Evolutionary conservation across 2,797 vertebrate species (phyloP).

Genomic region (Gambusia yucatana): DNA sequence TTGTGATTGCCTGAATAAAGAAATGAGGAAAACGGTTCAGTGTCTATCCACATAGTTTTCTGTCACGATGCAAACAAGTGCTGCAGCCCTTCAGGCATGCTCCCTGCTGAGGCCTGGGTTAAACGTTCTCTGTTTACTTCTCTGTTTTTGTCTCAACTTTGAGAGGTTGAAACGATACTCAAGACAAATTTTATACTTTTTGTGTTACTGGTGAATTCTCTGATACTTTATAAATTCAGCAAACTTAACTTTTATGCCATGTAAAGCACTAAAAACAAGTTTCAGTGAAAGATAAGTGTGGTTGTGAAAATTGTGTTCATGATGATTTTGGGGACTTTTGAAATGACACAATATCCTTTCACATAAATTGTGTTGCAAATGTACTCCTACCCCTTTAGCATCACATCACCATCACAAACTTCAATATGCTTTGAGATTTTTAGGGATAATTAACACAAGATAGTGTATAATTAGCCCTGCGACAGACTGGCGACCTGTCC

Average conservation of each 20-base stretch:
- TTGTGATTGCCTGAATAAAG: constrained; percentile 46
- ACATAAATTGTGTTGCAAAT: not conserved
- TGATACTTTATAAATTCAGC: not conserved
- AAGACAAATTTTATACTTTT: not conserved
- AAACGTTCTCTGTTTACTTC: constrained; percentile 43
- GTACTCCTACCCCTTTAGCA: not conserved
- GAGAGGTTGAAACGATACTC: constrained; percentile 7
- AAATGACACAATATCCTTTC: not conserved
- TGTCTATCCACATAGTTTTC: constrained; percentile 54
- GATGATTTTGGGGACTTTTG: not conserved
- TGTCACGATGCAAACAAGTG: constrained; percentile 43
- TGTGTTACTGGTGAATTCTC: not conserved
- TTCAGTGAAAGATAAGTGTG: not conserved
- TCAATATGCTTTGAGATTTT: not conserved
- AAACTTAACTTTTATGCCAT: not conserved
- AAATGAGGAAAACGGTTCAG: constrained; percentile 61
- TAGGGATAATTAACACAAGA: not conserved
- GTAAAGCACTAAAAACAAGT: not conserved
- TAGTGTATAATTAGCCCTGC: not conserved
- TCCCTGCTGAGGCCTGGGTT: constrained; percentile 35
- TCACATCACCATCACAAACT: not conserved
- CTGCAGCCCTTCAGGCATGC: constrained; percentile 18
- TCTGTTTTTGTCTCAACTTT: constrained; percentile 28
- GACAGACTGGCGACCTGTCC: too few species aligned
- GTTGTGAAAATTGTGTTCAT: not conserved